phyloP scores from a whole-genome alignment of 2,113 vertebrate genomes.

The Chaetodon trifascialis region DNA sequence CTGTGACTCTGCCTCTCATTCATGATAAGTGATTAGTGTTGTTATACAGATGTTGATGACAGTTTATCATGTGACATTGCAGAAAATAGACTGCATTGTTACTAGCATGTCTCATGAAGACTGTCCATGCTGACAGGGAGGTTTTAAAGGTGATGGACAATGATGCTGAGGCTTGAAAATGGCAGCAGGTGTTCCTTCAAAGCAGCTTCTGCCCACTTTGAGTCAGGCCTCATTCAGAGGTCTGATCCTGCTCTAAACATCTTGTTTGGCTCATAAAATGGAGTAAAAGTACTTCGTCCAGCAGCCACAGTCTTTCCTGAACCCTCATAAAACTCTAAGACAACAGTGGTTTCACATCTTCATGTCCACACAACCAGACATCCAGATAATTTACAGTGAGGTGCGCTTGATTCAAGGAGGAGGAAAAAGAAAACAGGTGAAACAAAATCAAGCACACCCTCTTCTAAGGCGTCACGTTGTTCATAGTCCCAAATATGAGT shows the following conservation, averaged over 20 bases:
- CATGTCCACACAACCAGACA: constrained; percentile 2
- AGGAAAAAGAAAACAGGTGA: background rate
- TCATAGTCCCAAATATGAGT: background rate
- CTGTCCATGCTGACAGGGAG: background rate
- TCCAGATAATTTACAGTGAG: background rate
- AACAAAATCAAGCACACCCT: background rate
- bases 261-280: background rate
- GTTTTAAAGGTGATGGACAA: background rate
- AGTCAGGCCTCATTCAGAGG: background rate
- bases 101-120: too few relatives aligned
- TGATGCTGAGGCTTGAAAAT: background rate
- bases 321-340: constrained; percentile 4
- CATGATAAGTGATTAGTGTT: background rate
- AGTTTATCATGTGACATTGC: background rate
- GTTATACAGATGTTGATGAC: background rate
- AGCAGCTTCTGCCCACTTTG: background rate
- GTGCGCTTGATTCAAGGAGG: constrained; percentile 17
- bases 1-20: too few relatives aligned
- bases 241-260: background rate
- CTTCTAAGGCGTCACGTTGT: background rate
- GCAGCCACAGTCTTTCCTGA: background rate
- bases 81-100: too few relatives aligned
- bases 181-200: background rate
- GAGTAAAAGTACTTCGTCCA: background rate
- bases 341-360: constrained; percentile 8